Conservation (phyloP, 2,888 invertebrate species). For the Mimas tiliae region DNA sequence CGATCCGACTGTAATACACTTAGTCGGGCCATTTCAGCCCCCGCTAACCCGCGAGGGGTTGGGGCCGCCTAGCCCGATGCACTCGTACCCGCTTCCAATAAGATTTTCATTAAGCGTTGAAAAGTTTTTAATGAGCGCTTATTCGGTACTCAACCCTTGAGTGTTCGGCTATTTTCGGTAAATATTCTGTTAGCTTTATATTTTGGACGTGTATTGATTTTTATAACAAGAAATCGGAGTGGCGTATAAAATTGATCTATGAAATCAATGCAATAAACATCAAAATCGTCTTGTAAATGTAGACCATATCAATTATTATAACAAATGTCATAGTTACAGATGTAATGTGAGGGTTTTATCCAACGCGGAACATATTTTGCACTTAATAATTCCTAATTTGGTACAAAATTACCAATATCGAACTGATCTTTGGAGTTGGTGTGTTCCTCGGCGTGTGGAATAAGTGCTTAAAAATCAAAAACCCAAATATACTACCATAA, state of each 20-base stretch:
- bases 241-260: not conserved
- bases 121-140: slow-evolving; percentile 80
- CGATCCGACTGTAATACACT: slow-evolving; percentile 83
- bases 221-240: too few species aligned
- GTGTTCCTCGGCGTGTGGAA: too few species aligned
- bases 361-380: too few species aligned
- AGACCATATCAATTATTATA: too few species aligned
- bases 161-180: slow-evolving; percentile 42
- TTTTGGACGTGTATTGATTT: not conserved
- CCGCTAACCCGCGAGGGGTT: slow-evolving; percentile 43
- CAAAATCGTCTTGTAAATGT: too few species aligned
- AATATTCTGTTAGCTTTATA: slow-evolving; percentile 29
- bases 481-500: too few species aligned
- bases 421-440: too few species aligned
- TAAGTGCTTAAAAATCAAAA: too few species aligned
- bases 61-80: slow-evolving; percentile 51
- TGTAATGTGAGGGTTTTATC: too few species aligned
- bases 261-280: not conserved
- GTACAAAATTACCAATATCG: too few species aligned
- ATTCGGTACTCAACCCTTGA: slow-evolving; percentile 64
- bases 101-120: slow-evolving; percentile 83
- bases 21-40: slow-evolving; percentile 78
- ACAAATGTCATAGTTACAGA: too few species aligned
- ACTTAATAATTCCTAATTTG: too few species aligned
- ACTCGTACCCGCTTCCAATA: slow-evolving; percentile 72